Evolutionary conservation across 2,888 invertebrate species (phyloP).

Genomic region (Phlogophora meticulosa): DNA sequence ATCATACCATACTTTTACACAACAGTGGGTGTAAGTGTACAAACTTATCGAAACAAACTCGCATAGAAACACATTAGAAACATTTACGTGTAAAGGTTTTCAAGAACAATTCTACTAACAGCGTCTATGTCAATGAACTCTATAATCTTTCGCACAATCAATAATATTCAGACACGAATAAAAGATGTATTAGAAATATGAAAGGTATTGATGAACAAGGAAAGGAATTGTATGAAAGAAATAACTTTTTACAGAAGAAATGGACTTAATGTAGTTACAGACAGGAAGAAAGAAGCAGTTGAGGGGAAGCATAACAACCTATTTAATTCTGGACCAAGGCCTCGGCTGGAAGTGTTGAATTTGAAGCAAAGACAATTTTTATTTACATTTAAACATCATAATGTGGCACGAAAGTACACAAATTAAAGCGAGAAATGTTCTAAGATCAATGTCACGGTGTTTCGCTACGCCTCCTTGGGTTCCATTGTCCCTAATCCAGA

Average conservation of each 20-base stretch:
- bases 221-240: constrained; percentile 7
- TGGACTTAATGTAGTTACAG: not conserved
- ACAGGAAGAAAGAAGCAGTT: constrained; percentile 1
- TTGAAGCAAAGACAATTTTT: not conserved
- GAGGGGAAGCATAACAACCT: not conserved
- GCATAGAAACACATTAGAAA: constrained; percentile 48
- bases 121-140: constrained; percentile 61
- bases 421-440: constrained; percentile 64
- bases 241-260: constrained; percentile 9
- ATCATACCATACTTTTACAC: constrained; percentile 29
- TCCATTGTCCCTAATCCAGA: constrained; percentile 81
- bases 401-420: constrained; percentile 37
- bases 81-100: constrained; percentile 55
- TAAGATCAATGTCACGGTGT: constrained; percentile 72
- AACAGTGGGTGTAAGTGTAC: constrained; percentile 22
- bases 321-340: not conserved
- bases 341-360: no score
- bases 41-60: constrained; percentile 41
- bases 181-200: constrained; percentile 30
- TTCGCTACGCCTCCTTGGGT: constrained; percentile 70
- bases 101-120: constrained; percentile 50
- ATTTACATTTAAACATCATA: constrained; percentile 13
- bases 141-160: constrained; percentile 55
- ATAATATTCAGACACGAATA: constrained; percentile 38
- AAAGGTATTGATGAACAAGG: constrained; percentile 6